These are phyloP conservation scores for Sinodicranocentrus sp. DNA, from an alignment of 2,888 invertebrate species.

Conservation along the genomic window DNA sequence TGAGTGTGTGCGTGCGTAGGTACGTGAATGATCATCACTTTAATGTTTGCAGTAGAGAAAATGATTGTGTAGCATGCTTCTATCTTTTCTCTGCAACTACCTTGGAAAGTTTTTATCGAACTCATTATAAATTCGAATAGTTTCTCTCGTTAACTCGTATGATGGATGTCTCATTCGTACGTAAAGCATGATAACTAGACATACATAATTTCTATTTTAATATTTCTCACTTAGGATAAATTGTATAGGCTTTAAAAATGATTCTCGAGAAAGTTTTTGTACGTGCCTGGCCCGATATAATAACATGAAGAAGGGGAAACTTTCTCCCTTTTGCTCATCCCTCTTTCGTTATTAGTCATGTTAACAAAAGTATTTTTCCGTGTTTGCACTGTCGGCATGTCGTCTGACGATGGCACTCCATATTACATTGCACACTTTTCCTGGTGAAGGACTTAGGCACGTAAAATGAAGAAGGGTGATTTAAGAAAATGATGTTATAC, in stretches of 20 bases:
- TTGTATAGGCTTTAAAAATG: constrained; percentile 48
- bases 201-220: constrained; percentile 58
- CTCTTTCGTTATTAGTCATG: constrained; percentile 55
- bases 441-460: constrained; percentile 39
- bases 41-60: constrained; percentile 18
- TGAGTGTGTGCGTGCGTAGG: not conserved
- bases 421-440: not conserved
- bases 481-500: constrained; percentile 51
- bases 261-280: constrained; percentile 48
- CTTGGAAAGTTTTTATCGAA: constrained; percentile 48
- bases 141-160: constrained; percentile 61
- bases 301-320: constrained; percentile 3
- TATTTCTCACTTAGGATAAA: constrained; percentile 57
- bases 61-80: constrained; percentile 41
- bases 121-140: constrained; percentile 64
- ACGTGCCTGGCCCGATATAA: constrained; percentile 35
- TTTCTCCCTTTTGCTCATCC: constrained; percentile 25
- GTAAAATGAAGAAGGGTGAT: constrained; percentile 51
- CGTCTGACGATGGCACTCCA: constrained; percentile 1
- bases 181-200: constrained; percentile 45
- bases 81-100: not conserved
- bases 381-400: constrained; percentile 59
- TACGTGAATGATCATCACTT: not conserved
- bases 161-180: constrained; percentile 59
- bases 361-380: constrained; percentile 53